Percentiles rank a stretch among this genome's conserved stretches.
These are phyloP conservation scores for Cantharis rufa DNA, from an alignment of 2,888 invertebrate species.

Conservation along the genomic window DNA sequence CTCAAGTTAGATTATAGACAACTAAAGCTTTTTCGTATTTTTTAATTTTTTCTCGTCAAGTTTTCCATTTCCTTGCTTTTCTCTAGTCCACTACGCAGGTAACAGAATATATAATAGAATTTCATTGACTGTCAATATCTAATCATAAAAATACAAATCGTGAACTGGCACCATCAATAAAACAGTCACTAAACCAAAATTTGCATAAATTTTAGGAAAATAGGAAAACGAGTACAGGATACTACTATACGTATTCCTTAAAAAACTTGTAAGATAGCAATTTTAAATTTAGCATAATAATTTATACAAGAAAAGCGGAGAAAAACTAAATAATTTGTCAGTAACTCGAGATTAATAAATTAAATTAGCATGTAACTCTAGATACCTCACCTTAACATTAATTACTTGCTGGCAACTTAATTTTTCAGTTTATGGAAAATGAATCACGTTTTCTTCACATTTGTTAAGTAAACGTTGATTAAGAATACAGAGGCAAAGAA, in stretches of 20 bases:
- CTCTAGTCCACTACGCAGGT: no score
- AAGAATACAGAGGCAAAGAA: slow-evolving; percentile 8
- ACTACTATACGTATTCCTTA: no score
- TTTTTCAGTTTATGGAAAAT: slow-evolving; percentile 6
- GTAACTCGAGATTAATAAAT: not conserved
- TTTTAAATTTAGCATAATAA: not conserved
- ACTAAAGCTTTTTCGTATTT: no score
- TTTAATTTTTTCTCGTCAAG: no score
- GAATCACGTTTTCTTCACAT: slow-evolving; percentile 12
- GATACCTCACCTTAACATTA: not conserved
- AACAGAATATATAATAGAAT: not conserved
- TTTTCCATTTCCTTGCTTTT: no score
- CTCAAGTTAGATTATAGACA: no score
- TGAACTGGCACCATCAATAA: no score
- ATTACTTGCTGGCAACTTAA: not conserved
- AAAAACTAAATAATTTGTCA: not conserved
- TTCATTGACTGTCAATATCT: no score
- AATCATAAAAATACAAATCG: no score
- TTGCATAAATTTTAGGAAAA: no score
- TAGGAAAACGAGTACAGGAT: no score
- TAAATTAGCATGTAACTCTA: not conserved
- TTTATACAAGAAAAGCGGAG: not conserved
- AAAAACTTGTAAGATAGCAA: not conserved
- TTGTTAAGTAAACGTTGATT: slow-evolving; percentile 28
- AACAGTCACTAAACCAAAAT: no score